Base-by-base conservation (phyloP, 2,113 vertebrate species). In the Atlantisia rogersi region DNA sequence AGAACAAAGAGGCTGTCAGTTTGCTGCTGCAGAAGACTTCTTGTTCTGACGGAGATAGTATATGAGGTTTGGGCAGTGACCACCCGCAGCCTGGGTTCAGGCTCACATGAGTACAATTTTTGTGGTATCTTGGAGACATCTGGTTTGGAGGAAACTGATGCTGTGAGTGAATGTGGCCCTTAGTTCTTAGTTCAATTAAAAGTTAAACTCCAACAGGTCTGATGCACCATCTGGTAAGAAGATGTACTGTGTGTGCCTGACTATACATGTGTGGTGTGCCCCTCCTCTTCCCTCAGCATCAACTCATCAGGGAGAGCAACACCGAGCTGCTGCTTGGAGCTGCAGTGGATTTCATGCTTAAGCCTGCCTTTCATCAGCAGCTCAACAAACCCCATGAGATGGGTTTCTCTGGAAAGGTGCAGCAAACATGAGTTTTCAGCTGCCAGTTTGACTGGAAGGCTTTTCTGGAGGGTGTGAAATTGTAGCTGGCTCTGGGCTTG, bases 171-270 rank as follows among this genome's bases (percentile, higher is more conserved):
- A 78, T 69, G 82, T 55, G 83, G 77, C 65, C 74, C 86, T 64
- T n/a, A 70, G 65, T 46, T 78, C 70, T 95, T 64, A 68, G 83
- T 46, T 94, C 92, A 94, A 92, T 94, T 93, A 78, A 71, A 95
- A 92, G 65, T 40, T 78, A 70, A 96, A 71, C 88, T 94, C 44
- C 69, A 58, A 48, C 69, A 79, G 88, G 86, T 91, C 55, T 79
- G 83, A 94, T 69, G 53, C 69, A 91, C 80, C 90, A 94, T 95
- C 92, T 96, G 90, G 88, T 65, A 76, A 68, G 89, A 94, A 91
- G 95, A 92, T 96, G 92, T 86, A 75, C 73, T 32, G 10, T 88
- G 64, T 78, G 44, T 59, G 69, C 82, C 82, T 92, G 62, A 39
- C 48, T 83, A 5, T 40, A 39, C 50, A 28, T 46, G 68, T 40